These are phyloP conservation scores for Sinocyclocheilus rhinocerous DNA, from an alignment of 2,113 vertebrate species.

Conservation along the genomic window DNA sequence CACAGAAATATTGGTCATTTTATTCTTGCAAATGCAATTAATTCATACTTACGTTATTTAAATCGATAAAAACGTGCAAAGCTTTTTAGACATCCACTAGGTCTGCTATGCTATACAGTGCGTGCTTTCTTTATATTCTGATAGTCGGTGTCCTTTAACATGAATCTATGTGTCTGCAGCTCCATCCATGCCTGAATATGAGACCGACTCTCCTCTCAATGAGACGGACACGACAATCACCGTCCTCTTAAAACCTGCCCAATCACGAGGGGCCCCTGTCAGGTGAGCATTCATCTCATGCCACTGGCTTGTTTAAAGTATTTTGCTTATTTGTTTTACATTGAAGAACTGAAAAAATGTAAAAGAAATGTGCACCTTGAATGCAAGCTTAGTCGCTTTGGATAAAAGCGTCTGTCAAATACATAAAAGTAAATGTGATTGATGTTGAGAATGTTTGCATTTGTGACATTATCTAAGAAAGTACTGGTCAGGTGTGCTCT, in stretches of 20 bases:
- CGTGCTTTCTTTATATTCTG: neutral
- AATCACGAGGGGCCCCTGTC: slow-evolving; percentile 94
- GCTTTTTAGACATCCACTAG: neutral
- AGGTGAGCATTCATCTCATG: slow-evolving; percentile 73
- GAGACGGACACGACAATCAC: slow-evolving; percentile 98
- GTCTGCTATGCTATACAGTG: neutral
- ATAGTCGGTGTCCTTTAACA: neutral
- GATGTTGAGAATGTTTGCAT: neutral
- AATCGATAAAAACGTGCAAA: neutral
- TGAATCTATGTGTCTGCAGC: slow-evolving; percentile 72
- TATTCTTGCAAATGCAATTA: neutral
- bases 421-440: neutral
- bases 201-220: slow-evolving; percentile 88
- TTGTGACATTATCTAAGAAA: neutral
- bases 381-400: no score
- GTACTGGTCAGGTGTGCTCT: neutral
- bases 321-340: neutral
- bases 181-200: slow-evolving; percentile 90
- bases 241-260: slow-evolving; percentile 91
- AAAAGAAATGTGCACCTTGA: no score
- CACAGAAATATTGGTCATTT: neutral
- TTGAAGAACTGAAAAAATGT: no score
- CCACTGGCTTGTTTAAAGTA: neutral
- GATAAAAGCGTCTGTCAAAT: no score
- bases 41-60: neutral